A percentile compares a stretch with the other conserved stretches of the same genome.
phyloP scores from a whole-genome alignment of 2,113 vertebrate genomes.

The Oreochromis tanganicae region DNA sequence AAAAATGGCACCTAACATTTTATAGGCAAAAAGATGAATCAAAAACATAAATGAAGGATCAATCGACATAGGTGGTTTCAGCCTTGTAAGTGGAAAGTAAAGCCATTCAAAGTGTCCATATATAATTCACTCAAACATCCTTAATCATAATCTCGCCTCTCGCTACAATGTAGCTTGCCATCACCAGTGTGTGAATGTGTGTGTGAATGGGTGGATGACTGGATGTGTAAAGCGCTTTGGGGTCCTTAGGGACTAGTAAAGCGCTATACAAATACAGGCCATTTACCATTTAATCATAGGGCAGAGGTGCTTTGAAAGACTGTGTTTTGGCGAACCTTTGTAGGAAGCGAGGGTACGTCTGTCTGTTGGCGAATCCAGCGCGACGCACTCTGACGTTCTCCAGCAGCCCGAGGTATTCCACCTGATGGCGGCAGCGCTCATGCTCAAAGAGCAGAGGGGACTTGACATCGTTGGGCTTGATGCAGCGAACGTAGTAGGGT shows the following conservation, averaged over 20 bases:
- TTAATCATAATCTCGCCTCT: not conserved
- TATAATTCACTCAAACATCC: not conserved
- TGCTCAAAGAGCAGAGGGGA: constrained; percentile 90
- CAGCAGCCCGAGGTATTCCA: constrained; percentile 92
- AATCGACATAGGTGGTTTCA: not conserved
- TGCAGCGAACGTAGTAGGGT: constrained; percentile 96
- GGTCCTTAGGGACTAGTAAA: too few relatives aligned
- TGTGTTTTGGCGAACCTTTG: constrained; percentile 78
- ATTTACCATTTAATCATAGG: not conserved
- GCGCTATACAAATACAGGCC: too few relatives aligned
- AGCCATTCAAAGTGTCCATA: not conserved
- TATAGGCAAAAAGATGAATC: not conserved
- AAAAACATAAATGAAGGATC: not conserved
- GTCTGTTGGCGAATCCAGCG: constrained; percentile 94
- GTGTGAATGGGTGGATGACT: too few relatives aligned
- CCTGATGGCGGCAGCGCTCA: constrained; percentile 91
- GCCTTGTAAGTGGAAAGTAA: not conserved
- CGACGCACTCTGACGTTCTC: constrained; percentile 93
- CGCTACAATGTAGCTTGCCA: too few relatives aligned
- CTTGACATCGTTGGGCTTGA: constrained; percentile 97
- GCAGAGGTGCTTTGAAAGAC: not conserved
- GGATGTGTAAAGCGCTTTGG: too few relatives aligned
- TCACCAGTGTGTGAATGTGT: too few relatives aligned
- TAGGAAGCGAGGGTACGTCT: constrained; percentile 89
- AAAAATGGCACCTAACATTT: not conserved